These are phyloP conservation scores for Chloropsis hardwickii DNA, from an alignment of 2,113 vertebrate genomes.

Conservation along the genomic window DNA sequence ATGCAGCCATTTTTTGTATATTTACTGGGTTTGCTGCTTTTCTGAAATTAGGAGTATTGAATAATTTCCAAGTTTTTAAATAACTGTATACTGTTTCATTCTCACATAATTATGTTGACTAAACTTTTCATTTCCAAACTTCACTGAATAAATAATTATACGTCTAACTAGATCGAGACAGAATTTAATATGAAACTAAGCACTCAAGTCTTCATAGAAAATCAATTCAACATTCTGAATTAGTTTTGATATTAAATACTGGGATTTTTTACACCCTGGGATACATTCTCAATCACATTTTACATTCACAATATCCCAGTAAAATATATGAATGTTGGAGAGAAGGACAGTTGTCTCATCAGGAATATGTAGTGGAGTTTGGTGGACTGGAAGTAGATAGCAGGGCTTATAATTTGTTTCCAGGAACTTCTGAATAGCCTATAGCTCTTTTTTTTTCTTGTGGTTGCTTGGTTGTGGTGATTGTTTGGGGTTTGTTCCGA, in stretches of 20 bases:
- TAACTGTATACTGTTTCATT: neutral
- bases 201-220: neutral
- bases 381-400: neutral
- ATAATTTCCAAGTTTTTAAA: constrained; percentile 24
- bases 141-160: neutral
- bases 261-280: neutral
- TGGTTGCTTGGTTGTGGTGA: neutral
- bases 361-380: neutral
- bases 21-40: neutral
- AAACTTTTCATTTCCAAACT: neutral
- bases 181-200: neutral
- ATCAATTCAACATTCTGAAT: neutral
- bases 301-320: neutral
- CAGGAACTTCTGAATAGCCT: neutral
- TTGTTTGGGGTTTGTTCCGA: fast-evolving
- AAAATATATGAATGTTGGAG: neutral
- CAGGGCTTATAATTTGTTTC: neutral
- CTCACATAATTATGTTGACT: neutral
- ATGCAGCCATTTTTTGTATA: neutral
- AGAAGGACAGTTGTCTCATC: neutral
- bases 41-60: neutral
- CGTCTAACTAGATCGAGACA: neutral
- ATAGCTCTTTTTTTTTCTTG: no score
- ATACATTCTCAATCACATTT: neutral
- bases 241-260: neutral